Evolutionary conservation across 2,797 vertebrate species (phyloP).

Genomic region (Zalophus californianus): DNA sequence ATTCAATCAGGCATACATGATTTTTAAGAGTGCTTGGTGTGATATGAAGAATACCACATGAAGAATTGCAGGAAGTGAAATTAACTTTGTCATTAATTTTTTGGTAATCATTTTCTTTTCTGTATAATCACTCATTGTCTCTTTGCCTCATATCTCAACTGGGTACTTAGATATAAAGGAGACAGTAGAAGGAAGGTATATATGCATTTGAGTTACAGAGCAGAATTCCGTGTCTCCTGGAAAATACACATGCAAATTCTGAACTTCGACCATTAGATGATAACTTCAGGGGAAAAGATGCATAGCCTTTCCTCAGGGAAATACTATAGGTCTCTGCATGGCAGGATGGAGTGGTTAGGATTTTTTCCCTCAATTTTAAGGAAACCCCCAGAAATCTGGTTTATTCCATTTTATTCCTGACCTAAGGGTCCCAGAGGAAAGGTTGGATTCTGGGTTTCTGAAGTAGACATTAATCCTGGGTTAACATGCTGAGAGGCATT

Average conservation of each 20-base stretch:
- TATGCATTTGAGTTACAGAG: not conserved
- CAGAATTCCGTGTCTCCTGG: not conserved
- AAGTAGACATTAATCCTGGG: not conserved
- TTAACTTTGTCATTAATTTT: constrained; percentile 19
- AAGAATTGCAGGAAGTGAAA: constrained; percentile 26
- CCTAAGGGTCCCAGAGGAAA: not conserved
- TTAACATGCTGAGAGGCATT: not conserved
- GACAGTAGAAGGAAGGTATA: not conserved
- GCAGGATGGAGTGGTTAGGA: not conserved
- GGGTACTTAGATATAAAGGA: not conserved
- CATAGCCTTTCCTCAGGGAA: not conserved
- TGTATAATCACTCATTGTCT: not conserved
- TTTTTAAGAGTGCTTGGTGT: constrained; percentile 7
- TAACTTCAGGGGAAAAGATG: not conserved
- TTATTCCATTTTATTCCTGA: not conserved
- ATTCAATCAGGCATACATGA: constrained; percentile 1
- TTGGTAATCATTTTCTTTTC: not conserved
- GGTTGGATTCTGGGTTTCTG: not conserved
- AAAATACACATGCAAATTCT: constrained; percentile 42
- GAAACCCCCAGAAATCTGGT: not conserved
- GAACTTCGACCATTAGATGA: not conserved
- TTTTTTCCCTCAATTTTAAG: not conserved
- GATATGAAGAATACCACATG: not conserved
- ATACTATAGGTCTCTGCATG: not conserved
- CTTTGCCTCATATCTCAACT: constrained; percentile 4